Evolutionary conservation across 2,888 invertebrate genomes (phyloP).

Genomic region (Standfussiana lucernea): DNA sequence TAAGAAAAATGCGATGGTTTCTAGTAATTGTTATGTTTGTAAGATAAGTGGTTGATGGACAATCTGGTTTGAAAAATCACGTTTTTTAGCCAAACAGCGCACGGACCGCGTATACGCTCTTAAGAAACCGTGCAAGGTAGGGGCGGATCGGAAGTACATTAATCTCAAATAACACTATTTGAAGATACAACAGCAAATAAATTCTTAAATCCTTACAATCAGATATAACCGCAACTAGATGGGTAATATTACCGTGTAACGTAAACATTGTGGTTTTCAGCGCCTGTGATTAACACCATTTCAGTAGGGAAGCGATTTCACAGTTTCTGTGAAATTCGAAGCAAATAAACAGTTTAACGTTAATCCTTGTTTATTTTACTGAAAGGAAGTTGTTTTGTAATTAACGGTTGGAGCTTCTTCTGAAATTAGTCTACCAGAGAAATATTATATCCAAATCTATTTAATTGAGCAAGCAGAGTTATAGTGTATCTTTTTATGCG

Average conservation of each 20-base stretch:
- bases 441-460: neutral
- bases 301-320: conserved; percentile 7
- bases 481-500: no score
- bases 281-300: conserved; percentile 50
- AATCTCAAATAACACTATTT: no score
- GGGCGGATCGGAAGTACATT: neutral
- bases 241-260: neutral
- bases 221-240: neutral
- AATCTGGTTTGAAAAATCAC: no score
- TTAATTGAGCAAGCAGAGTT: neutral
- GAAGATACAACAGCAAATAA: conserved; percentile 2
- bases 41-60: no score
- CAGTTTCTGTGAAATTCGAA: conserved; percentile 16
- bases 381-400: conserved; percentile 31
- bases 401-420: conserved; percentile 5
- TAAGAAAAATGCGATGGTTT: no score
- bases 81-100: no score
- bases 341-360: conserved; percentile 24
- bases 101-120: no score
- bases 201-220: conserved; percentile 19
- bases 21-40: no score
- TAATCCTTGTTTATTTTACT: conserved; percentile 22
- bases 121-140: neutral
- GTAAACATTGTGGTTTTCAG: conserved; percentile 44
- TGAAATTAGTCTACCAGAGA: neutral